Percentiles rank a stretch among this genome's conserved stretches.
These are phyloP conservation scores for Pyrochroa serraticornis DNA, from an alignment of 2,888 invertebrate genomes.

Conservation along the genomic window DNA sequence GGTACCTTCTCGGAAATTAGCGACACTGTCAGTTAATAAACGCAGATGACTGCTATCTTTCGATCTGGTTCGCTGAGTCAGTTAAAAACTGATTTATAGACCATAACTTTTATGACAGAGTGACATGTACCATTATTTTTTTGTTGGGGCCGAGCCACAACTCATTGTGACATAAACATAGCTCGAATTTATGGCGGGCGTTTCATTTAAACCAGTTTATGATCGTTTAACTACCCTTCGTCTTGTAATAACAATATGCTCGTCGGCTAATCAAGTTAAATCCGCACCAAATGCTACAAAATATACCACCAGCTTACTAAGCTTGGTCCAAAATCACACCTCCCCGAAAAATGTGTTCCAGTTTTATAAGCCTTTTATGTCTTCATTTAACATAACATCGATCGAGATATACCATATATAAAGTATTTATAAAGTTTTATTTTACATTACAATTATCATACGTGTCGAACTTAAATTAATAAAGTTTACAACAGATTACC, in stretches of 20 bases:
- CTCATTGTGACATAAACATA: slow-evolving; percentile 49
- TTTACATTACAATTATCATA: too few species aligned
- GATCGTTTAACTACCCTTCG: slow-evolving; percentile 31
- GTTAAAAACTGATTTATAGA: slow-evolving; percentile 53
- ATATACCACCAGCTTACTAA: too few species aligned
- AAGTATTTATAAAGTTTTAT: background rate
- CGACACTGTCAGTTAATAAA: slow-evolving; percentile 32
- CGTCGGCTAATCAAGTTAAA: slow-evolving; percentile 9
- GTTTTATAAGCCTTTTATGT: too few species aligned
- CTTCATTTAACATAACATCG: too few species aligned
- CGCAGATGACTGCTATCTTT: slow-evolving; percentile 35
- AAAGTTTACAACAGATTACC: too few species aligned
- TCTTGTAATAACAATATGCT: slow-evolving; percentile 27
- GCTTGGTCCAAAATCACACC: too few species aligned
- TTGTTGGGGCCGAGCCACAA: slow-evolving; percentile 45
- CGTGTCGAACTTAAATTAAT: too few species aligned
- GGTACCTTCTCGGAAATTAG: slow-evolving; percentile 33
- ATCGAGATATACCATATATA: background rate
- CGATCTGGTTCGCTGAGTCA: slow-evolving; percentile 36
- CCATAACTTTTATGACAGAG: slow-evolving; percentile 54
- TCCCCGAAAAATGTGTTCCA: too few species aligned
- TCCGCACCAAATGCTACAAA: too few species aligned
- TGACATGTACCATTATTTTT: slow-evolving; percentile 50
- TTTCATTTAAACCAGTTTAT: slow-evolving; percentile 45
- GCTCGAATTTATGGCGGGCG: slow-evolving; percentile 48